A percentile compares a stretch with the other conserved stretches of the same genome.
Evolutionary conservation across 2,888 invertebrate genomes (phyloP).

Genomic region (Anoplius nigerrimus): DNA sequence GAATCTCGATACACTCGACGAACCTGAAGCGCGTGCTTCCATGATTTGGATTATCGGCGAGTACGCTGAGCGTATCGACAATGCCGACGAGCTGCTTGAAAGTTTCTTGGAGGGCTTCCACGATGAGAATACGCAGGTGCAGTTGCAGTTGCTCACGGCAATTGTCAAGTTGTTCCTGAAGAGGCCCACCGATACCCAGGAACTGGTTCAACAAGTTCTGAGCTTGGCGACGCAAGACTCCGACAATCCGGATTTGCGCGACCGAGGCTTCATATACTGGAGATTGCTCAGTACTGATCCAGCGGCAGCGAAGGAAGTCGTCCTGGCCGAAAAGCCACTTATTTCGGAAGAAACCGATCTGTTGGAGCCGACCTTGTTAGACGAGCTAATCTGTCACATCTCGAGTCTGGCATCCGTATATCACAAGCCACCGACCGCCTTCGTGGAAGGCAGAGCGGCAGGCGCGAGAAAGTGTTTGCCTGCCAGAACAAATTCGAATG

Average conservation of each 20-base stretch:
- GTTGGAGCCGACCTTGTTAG: constrained; percentile 96
- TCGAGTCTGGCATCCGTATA: constrained; percentile 98
- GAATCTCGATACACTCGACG: constrained; percentile 98
- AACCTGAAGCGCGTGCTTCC: constrained; percentile 98
- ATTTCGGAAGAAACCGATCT: constrained; percentile 99
- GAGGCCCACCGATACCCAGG: constrained; percentile 98
- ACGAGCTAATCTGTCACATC: constrained; percentile 99
- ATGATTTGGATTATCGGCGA: constrained; percentile 98
- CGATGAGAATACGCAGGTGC: constrained; percentile 97
- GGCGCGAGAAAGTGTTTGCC: constrained; percentile 89
- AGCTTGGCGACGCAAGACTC: constrained; percentile 94
- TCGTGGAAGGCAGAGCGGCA: constrained; percentile 92
- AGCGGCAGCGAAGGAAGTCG: constrained; percentile 99
- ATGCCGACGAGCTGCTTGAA: constrained; percentile 98
- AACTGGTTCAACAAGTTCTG: constrained; percentile 96
- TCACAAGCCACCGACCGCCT: constrained; percentile 99
- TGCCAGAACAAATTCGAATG: constrained; percentile 75
- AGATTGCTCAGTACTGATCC: constrained; percentile 98
- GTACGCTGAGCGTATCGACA: constrained; percentile 99
- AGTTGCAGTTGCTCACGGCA: constrained; percentile 96
- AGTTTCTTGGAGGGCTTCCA: constrained; percentile 99
- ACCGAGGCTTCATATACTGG: constrained; percentile 99
- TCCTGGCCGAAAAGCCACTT: constrained; percentile 98
- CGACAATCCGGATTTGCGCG: constrained; percentile 98
- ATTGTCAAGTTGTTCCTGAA: constrained; percentile 99